These are phyloP conservation scores for Sebastes goodei DNA, from an alignment of 2,797 vertebrate genomes.

Conservation along the genomic window DNA sequence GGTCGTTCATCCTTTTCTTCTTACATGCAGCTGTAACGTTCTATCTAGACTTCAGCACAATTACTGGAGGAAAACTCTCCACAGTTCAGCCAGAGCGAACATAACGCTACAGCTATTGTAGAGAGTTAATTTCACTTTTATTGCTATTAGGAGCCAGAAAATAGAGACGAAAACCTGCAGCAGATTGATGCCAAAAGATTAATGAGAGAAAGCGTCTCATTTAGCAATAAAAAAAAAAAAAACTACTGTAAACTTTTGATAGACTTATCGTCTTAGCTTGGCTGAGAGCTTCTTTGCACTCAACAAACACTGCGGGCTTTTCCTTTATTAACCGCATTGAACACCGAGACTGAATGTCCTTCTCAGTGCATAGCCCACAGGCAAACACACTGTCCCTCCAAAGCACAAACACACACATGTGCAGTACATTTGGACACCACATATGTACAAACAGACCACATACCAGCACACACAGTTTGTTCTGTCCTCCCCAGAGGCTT, in stretches of 20 bases:
- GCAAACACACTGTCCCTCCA: neutral
- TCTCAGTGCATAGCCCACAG: neutral
- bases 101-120: neutral
- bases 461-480: constrained; percentile 6
- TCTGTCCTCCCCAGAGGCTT: neutral
- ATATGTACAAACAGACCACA: constrained; percentile 2
- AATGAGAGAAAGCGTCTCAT: neutral
- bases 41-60: neutral
- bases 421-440: constrained; percentile 1
- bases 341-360: neutral
- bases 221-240: constrained; percentile 1
- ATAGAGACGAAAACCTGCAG: neutral
- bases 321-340: neutral
- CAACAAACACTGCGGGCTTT: neutral
- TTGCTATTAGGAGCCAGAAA: neutral
- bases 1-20: neutral
- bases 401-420: neutral
- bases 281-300: neutral
- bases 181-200: constrained; percentile 22
- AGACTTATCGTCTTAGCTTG: constrained; percentile 1
- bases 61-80: neutral
- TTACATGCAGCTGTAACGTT: neutral
- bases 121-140: constrained; percentile 13
- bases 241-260: constrained; percentile 12
- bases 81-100: neutral